These are phyloP conservation scores for Zosterops lateralis DNA, from an alignment of 2,113 vertebrate species.

Conservation along the genomic window DNA sequence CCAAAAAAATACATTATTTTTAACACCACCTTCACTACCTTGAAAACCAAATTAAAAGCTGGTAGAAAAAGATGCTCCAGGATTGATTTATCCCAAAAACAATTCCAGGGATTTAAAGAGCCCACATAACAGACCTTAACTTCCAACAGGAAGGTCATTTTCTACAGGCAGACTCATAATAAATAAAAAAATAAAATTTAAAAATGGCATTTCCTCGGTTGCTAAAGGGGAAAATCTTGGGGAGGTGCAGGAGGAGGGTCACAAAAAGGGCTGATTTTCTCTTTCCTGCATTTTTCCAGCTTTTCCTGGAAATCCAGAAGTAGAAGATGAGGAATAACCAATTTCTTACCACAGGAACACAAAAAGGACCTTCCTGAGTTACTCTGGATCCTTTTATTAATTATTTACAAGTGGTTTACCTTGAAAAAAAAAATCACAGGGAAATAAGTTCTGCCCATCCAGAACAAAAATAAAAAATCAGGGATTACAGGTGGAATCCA, in stretches of 20 bases:
- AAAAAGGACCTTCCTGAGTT: background rate
- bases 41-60: background rate
- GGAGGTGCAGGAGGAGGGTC: background rate
- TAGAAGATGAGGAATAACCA: fast-evolving
- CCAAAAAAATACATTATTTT: background rate
- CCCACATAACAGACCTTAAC: fast-evolving
- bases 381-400: background rate
- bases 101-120: background rate
- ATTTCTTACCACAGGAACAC: background rate
- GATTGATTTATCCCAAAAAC: background rate
- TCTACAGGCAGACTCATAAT: too few species aligned
- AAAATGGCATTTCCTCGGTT: background rate
- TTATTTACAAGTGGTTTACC: background rate
- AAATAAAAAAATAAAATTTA: background rate
- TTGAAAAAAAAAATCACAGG: background rate
- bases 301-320: background rate
- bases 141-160: fast-evolving
- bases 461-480: background rate
- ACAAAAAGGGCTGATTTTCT: background rate
- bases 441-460: background rate
- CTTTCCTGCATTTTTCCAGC: background rate
- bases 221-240: background rate
- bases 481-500: background rate
- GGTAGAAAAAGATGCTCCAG: background rate
- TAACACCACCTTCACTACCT: background rate